phyloP scores from a whole-genome alignment of 2,113 vertebrate genomes.

The Sylvia atricapilla region DNA sequence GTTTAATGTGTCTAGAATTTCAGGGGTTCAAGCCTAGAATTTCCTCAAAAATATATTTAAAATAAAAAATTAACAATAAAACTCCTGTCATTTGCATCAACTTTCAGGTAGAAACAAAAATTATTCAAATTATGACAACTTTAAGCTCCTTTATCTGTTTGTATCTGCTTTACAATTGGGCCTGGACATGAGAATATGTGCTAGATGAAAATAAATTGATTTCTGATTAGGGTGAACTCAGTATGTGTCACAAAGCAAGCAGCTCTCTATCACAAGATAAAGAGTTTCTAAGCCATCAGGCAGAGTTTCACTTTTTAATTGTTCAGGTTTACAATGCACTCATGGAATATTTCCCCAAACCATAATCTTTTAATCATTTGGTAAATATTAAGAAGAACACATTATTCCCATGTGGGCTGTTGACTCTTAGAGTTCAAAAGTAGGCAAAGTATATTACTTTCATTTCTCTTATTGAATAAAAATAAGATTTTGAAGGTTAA shows the following conservation, averaged over 20 bases:
- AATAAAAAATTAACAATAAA: neutral
- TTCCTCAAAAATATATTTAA: neutral
- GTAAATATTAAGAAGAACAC: neutral
- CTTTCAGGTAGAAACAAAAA: neutral
- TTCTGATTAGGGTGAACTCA: neutral
- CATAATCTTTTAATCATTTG: neutral
- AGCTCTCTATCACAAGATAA: neutral
- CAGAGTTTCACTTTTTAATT: neutral
- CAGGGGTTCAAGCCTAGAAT: fast-evolving
- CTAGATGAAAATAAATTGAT: neutral
- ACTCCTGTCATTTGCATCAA: neutral
- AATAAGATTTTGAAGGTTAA: neutral
- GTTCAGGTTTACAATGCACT: neutral
- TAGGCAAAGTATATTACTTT: neutral
- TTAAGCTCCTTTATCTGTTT: neutral
- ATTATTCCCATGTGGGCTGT: neutral
- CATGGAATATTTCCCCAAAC: neutral
- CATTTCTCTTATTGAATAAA: neutral
- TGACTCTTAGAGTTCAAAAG: neutral
- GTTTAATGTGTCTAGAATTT: neutral
- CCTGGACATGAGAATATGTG: neutral
- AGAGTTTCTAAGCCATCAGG: neutral
- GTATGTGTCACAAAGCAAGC: neutral
- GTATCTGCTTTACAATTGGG: neutral
- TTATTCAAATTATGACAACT: neutral